Base-by-base conservation (phyloP, 2,797 vertebrate species). In the Oryzias dopingdopingensis region DNA sequence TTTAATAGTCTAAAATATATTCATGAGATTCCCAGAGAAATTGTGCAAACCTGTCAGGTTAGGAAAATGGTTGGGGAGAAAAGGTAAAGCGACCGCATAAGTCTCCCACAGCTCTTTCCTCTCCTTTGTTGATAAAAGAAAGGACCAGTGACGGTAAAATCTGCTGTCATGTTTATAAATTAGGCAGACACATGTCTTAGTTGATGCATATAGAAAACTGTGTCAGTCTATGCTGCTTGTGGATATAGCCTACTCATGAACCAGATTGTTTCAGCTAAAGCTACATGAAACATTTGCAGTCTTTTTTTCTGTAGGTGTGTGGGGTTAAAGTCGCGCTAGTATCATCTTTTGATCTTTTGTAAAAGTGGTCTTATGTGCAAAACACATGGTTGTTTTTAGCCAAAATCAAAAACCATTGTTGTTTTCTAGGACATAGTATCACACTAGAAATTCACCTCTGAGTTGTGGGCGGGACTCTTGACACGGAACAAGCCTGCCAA, bases 1-100 rank as follows among this genome's bases (percentile, higher is more conserved):
- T 77, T 84, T 85, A 87, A 85, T 82, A 80, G 76, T 63, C 52
- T 62, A 59, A 77, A 83, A 85, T 86, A 77, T 88, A 89, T 90
- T 86, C 87, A 88, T 86, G 86, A 83, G 78, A 86, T 86, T 88
- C 85, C 71, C 1, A 5, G 46, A 76, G 81, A 82, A 78, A 65
- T 65, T 17, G 43, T 17, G 66, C 60, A 55, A 74, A 70, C 49
- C 74, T 82, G 78, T 83, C 80, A 76, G 67, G 59, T 63, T 55
- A 62, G 50, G 45, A 51, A 79, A 59, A 43, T 45, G 56, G 56
- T 45, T 48, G 52, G 61, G 42, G 54, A 49, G 49, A 57, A 49
- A 65, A 76, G 60, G 56, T 44, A 61, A 79, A 66, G 73, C 15
- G 24, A 67, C 52, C 51, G 55, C 61, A 60, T 54, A 42, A 53